Evolutionary conservation across 2,113 vertebrate genomes (phyloP), one percentile per base, ranked within the genome.

Genomic region (Scomber colias): DNA sequence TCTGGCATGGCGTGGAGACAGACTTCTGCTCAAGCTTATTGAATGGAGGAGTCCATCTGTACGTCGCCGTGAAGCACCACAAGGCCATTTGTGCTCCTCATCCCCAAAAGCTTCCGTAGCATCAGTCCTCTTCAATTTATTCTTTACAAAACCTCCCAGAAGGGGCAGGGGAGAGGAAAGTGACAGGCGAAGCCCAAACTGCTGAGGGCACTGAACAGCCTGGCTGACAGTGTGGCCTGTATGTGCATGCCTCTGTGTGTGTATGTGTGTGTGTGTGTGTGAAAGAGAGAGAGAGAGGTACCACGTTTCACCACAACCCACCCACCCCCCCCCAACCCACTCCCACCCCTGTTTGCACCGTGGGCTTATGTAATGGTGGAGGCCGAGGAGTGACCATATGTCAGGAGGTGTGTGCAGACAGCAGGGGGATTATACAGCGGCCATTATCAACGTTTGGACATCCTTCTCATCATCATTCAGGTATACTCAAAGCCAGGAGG

Each of bases 121-220:
- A 88, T 89, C 84, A 72, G 86, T 79, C 86, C 89, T 85, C 89
- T 93, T 94, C 96, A 95, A 95, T 95, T 94, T 95, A 95, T 96
- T 97, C 97, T 96, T 96, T 96, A 96, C 96, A 93, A 91, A 86
- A 45, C 74, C 51, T 70, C 79, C 75, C 76, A 84, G 78, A 87
- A 86, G 84, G 88, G 79, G 77, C 75, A 74, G 76, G 79, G 76
- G 68, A 82, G 74, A 77, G 87, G 14, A 64, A 84, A 89, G 85
- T 89, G 92, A 89, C 90, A 88, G 90, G 83, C 81, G 40, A 84
- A 87, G 87, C 83, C 83, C 89, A 77, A 82, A 88, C 86, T 83
- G 90, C 89, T 91, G 87, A 87, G 88, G 89, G 87, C 91, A 79
- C 81, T 82, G 87, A 92, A 84, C 89, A 91, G 93, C 75, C 86